Evolutionary conservation across 2,888 invertebrate species (phyloP).

Genomic region (Arrhopalites spinosus): DNA sequence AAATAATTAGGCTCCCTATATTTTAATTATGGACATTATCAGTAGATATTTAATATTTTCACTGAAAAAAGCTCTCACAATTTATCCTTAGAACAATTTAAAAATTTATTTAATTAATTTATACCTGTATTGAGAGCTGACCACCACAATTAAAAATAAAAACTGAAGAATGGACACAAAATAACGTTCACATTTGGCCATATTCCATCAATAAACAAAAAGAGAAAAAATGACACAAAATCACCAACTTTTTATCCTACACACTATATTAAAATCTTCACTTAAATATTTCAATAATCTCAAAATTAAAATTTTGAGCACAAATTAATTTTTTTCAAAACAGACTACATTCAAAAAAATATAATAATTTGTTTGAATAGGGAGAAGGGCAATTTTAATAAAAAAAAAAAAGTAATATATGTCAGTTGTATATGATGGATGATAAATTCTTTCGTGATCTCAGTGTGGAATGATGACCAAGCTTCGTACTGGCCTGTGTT

Average conservation of each 20-base stretch:
- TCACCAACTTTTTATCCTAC: constrained; percentile 12
- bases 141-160: constrained; percentile 22
- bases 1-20: constrained; percentile 40
- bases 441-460: no score
- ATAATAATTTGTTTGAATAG: no score
- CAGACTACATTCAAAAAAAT: no score
- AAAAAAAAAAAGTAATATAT: no score
- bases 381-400: no score
- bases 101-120: not conserved
- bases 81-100: no score
- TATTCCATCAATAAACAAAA: constrained; percentile 36
- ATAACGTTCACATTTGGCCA: constrained; percentile 42
- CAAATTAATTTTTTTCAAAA: no score
- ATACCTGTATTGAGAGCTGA: constrained; percentile 38
- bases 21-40: not conserved
- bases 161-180: constrained; percentile 34
- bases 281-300: not conserved
- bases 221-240: constrained; percentile 34
- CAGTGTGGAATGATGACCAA: no score
- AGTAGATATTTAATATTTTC: not conserved
- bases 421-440: no score
- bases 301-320: not conserved
- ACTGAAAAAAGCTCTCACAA: not conserved
- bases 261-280: not conserved
- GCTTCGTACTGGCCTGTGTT: not conserved